phyloP scores from a whole-genome alignment of 2,888 invertebrate species.

The Lacanobia oleracea region DNA sequence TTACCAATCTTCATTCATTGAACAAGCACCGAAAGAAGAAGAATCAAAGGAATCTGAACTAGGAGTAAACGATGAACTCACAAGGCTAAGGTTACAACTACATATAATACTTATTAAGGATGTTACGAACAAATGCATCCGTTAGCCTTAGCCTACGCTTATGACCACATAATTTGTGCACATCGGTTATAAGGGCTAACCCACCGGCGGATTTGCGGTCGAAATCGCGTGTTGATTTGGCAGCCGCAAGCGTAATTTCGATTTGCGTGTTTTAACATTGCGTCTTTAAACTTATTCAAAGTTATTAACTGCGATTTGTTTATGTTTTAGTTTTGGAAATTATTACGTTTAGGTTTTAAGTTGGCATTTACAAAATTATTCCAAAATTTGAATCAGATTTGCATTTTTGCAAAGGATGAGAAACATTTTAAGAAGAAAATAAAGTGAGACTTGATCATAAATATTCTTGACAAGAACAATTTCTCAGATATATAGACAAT shows the following conservation, averaged over 20 bases:
- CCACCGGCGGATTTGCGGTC: constrained; percentile 45
- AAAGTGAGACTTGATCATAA: constrained; percentile 9
- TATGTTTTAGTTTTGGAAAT: not conserved
- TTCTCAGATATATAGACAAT: constrained; percentile 29
- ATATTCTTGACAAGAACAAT: constrained; percentile 4
- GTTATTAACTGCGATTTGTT: constrained; percentile 12
- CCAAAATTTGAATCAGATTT: not conserved
- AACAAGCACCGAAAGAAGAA: not conserved
- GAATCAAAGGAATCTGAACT: not conserved
- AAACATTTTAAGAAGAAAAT: not conserved
- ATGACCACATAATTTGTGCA: constrained; percentile 48
- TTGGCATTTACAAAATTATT: constrained; percentile 8
- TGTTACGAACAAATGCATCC: constrained; percentile 63
- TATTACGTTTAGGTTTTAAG: not conserved
- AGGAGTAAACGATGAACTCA: constrained; percentile 9
- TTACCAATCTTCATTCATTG: not conserved
- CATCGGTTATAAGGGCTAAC: constrained; percentile 45
- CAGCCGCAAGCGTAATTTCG: constrained; percentile 13
- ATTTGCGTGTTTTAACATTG: constrained; percentile 26
- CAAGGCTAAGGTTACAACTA: constrained; percentile 64
- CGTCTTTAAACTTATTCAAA: constrained; percentile 1
- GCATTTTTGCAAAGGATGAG: not conserved
- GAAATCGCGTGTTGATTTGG: constrained; percentile 45
- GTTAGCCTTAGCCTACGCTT: constrained; percentile 63
- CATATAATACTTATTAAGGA: constrained; percentile 48